Base-by-base conservation (phyloP, 2,113 vertebrate species). In the Odontesthes bonariensis region DNA sequence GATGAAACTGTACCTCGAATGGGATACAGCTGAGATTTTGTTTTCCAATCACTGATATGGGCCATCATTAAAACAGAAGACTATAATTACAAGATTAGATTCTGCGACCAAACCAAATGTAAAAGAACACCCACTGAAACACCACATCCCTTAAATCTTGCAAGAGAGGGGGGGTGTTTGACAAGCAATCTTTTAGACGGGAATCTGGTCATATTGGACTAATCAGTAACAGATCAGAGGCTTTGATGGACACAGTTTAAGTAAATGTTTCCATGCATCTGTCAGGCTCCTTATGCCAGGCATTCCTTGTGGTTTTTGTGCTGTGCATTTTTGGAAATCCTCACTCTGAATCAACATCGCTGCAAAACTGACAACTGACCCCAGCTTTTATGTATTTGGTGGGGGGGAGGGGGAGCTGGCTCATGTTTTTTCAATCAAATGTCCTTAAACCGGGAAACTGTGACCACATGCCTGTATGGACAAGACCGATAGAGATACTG, bases 201-300 rank as follows among this genome's bases (percentile, higher is more conserved):
- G 46, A 81, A 73, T 80, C 60, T 66, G 62, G 59, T 84, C 82
- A 69, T 83, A 76, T 61, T 77, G 81, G 72, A 68, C 82, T 89
- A 91, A 90, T 92, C 88, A 87, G 79, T 64, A 84, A 73, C 85
- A 88, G 90, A 91, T 86, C 75, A 64, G 80, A 76, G 68, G 66
- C 73, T 89, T 87, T 93, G 92, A 93, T 79, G 72, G 87, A 90
- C 88, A 90, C 59, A 66, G 75, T 90, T 82, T 90, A 89, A 91
- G 88, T 92, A 88, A 91, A 92, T 88, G 88, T 91, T 92, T 92
- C 90, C 88, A 92, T 89, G 73, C 84, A 88, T 86, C 83, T 79
- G 77, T 90, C 84, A 77, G 47, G 69, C 69, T 86, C 66, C 70
- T 55, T 69, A 65, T 71, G 70, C 68, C 65, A 78, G 71, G 67